These are phyloP conservation scores for Oxyteleia sp. DNA, from an alignment of 2,888 invertebrate genomes.

Conservation along the genomic window DNA sequence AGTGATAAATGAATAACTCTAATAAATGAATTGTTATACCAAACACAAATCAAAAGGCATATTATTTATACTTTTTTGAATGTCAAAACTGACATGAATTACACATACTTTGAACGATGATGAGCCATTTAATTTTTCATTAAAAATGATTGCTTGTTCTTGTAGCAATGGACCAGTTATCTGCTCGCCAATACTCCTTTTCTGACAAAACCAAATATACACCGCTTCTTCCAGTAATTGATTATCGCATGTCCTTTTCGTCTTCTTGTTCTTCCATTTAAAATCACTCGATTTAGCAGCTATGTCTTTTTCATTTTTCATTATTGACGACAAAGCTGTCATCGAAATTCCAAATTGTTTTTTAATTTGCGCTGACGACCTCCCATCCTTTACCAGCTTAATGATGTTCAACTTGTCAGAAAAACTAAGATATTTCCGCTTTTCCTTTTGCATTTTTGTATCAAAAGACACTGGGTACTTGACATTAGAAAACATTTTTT, in stretches of 20 bases:
- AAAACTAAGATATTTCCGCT: not conserved
- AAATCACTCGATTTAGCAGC: not conserved
- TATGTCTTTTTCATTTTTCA: constrained; percentile 12
- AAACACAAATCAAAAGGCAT: no score
- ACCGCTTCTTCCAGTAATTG: not conserved
- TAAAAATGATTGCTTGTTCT: constrained; percentile 9
- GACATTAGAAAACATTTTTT: no score
- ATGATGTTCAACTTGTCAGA: constrained; percentile 1
- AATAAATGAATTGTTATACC: no score
- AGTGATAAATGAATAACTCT: no score
- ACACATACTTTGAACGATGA: not conserved
- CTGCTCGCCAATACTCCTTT: not conserved
- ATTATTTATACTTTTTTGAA: no score
- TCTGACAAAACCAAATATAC: constrained; percentile 20
- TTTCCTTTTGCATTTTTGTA: not conserved
- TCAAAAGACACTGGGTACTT: no score
- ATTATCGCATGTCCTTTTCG: not conserved
- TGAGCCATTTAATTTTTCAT: constrained; percentile 8
- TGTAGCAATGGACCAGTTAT: not conserved
- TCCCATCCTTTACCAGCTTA: not conserved
- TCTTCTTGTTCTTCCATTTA: constrained; percentile 12
- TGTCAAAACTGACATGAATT: no score
- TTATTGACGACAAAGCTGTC: not conserved
- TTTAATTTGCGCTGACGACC: not conserved
- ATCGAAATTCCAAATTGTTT: constrained; percentile 9